Evolutionary conservation across 2,888 invertebrate genomes (phyloP).

Genomic region (Oxycera nigricornis): DNA sequence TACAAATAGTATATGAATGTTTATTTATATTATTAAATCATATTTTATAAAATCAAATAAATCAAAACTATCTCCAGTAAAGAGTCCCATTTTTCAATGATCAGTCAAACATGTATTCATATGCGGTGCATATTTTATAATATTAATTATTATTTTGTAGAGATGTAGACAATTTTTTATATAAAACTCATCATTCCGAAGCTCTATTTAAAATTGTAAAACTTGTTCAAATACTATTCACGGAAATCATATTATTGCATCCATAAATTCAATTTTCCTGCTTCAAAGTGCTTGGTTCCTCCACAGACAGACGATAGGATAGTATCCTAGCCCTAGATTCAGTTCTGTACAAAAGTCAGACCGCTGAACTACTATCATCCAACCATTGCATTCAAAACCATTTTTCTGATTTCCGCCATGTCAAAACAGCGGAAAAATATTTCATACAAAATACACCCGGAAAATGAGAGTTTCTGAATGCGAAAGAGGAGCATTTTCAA

Average conservation of each 20-base stretch:
- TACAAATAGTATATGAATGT: too few species aligned
- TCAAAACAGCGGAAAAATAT: conserved; percentile 6
- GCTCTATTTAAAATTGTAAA: too few species aligned
- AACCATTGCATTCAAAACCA: not conserved
- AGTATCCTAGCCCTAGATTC: not conserved
- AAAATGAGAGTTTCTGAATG: conserved; percentile 9
- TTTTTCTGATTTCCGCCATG: not conserved
- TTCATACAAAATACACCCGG: not conserved
- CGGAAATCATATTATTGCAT: not conserved
- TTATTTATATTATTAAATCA: too few species aligned
- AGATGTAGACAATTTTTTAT: too few species aligned
- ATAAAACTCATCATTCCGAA: too few species aligned
- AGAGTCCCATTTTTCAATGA: too few species aligned
- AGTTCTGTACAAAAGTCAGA: not conserved
- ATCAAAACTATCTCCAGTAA: too few species aligned
- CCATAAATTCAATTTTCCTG: conserved; percentile 2
- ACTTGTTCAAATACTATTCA: not conserved
- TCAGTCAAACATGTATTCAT: too few species aligned
- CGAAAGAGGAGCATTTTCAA: not conserved
- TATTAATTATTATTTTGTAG: too few species aligned
- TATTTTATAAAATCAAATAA: too few species aligned
- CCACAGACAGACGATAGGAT: not conserved
- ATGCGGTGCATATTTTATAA: too few species aligned
- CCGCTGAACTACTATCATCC: not conserved
- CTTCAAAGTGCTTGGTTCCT: not conserved